phyloP scores from a whole-genome alignment of 2,888 invertebrate genomes.

The Harpagoxenus sublaevis region DNA sequence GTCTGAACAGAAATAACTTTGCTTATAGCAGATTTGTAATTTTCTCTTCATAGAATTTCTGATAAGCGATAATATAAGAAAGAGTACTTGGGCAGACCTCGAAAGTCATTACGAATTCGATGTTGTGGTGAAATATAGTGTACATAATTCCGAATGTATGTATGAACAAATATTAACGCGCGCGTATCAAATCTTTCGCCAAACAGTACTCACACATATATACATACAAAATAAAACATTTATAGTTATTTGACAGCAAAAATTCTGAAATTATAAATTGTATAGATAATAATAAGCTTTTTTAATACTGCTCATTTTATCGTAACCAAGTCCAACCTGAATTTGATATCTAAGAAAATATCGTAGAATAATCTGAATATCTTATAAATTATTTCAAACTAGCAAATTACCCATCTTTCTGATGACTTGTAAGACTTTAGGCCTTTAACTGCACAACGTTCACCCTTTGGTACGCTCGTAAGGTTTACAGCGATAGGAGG shows the following conservation, averaged over 20 bases:
- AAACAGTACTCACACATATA: background rate
- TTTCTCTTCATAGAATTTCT: conserved; percentile 18
- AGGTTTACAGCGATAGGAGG: conserved; percentile 76
- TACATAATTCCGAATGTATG: background rate
- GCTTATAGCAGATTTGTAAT: conserved; percentile 24
- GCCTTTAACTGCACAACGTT: conserved; percentile 47
- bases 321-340: background rate
- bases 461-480: conserved; percentile 48
- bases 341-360: background rate
- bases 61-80: background rate
- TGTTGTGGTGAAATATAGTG: background rate
- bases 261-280: background rate
- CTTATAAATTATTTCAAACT: conserved; percentile 24
- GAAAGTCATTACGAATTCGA: background rate
- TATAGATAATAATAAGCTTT: background rate
- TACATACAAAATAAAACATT: background rate
- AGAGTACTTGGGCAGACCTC: background rate
- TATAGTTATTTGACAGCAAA: background rate
- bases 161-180: background rate
- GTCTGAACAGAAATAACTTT: conserved; percentile 31
- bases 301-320: background rate
- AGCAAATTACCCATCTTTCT: conserved; percentile 30
- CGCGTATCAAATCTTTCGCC: background rate
- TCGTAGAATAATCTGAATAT: background rate
- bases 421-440: conserved; percentile 52